Conservation (phyloP, 2,797 vertebrate species). For the Siniperca undulata region DNA sequence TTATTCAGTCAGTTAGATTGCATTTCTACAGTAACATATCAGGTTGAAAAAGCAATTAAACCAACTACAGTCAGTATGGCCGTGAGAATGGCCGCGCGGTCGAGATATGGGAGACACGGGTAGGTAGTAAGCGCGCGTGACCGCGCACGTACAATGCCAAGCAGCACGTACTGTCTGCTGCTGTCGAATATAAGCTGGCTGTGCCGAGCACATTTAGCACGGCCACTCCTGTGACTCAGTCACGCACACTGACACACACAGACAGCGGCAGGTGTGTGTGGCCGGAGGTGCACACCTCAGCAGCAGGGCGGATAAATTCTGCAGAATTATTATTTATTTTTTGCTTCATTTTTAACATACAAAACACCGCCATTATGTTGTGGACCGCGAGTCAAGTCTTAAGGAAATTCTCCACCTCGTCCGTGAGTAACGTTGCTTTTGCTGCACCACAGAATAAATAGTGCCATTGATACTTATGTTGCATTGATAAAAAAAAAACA, state of each 20-base stretch:
- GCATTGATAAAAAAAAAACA: background rate
- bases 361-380: constrained; percentile 83
- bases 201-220: background rate
- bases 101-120: too few relatives aligned
- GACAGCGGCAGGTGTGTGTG: constrained; percentile 47
- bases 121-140: background rate
- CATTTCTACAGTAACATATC: too few relatives aligned
- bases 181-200: constrained; percentile 52
- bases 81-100: too few relatives aligned
- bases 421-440: constrained; percentile 83
- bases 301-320: background rate
- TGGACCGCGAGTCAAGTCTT: constrained; percentile 83
- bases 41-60: too few relatives aligned
- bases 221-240: constrained; percentile 23
- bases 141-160: constrained; percentile 5
- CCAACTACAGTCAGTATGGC: too few relatives aligned
- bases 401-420: constrained; percentile 88
- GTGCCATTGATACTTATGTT: background rate
- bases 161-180: background rate
- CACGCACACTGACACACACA: background rate
- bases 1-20: too few relatives aligned
- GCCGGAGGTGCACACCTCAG: constrained; percentile 10
- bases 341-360: background rate
- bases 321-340: background rate
- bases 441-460: background rate